Conservation (phyloP, 2,888 invertebrate species). For the Halictus ligatus region DNA sequence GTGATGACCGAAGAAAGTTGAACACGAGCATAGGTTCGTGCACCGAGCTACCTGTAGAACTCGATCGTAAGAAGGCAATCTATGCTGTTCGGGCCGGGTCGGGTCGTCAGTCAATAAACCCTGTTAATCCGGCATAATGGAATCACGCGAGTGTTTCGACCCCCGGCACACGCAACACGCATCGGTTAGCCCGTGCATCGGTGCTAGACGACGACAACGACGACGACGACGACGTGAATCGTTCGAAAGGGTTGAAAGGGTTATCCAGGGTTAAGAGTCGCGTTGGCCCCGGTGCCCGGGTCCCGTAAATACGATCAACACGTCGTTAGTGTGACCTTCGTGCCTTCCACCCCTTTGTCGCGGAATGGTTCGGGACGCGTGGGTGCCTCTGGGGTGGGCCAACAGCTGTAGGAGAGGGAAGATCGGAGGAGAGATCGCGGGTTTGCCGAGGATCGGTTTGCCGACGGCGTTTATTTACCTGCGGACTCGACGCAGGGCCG, state of each 20-base stretch:
- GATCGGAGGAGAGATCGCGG: not conserved
- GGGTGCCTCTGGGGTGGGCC: slow-evolving; percentile 2
- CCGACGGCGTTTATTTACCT: slow-evolving; percentile 73
- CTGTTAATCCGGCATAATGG: slow-evolving; percentile 21
- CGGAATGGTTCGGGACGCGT: slow-evolving; percentile 26
- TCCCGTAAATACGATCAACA: slow-evolving; percentile 44
- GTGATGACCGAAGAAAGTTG: not conserved
- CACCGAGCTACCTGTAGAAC: slow-evolving; percentile 49
- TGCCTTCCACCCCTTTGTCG: slow-evolving; percentile 43
- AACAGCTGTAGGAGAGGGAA: not conserved
- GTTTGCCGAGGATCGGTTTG: not conserved
- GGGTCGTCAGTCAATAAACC: slow-evolving; percentile 39
- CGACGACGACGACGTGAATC: not conserved
- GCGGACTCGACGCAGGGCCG: slow-evolving; percentile 72
- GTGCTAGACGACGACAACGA: not conserved
- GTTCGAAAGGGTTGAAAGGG: not conserved
- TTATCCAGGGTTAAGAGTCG: not conserved
- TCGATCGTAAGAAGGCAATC: not conserved
- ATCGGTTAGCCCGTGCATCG: not conserved
- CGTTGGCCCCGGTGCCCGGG: not conserved
- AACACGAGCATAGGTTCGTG: not conserved
- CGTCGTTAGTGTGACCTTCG: slow-evolving; percentile 50
- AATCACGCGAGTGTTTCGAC: slow-evolving; percentile 27
- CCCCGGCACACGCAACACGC: slow-evolving; percentile 8
- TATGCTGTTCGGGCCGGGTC: not conserved